Evolutionary conservation across 2,888 invertebrate genomes (phyloP).

Genomic region (Dusona sp.): DNA sequence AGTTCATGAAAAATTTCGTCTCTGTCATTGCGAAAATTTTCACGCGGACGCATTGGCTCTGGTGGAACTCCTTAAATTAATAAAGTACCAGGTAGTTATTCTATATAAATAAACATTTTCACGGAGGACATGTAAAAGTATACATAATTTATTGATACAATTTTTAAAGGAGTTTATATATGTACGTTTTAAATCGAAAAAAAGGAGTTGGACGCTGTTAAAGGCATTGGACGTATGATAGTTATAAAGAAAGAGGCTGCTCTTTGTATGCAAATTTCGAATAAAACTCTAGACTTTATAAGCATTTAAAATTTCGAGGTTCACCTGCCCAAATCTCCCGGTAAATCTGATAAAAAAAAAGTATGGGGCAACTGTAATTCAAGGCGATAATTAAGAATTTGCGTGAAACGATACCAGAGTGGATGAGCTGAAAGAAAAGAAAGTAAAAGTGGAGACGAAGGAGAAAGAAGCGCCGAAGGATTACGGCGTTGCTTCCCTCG

Average conservation of each 20-base stretch:
- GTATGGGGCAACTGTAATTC: constrained; percentile 42
- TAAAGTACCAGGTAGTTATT: not conserved
- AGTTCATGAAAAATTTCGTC: too few species aligned
- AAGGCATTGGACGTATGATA: not conserved
- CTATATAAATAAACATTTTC: not conserved
- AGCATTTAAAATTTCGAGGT: constrained; percentile 33
- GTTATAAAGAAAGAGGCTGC: not conserved
- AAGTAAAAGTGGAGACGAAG: constrained; percentile 18
- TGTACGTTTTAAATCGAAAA: not conserved
- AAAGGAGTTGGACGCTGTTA: too few species aligned
- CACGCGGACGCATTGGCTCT: too few species aligned
- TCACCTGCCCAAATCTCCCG: constrained; percentile 36
- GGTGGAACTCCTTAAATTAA: too few species aligned
- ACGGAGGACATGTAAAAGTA: not conserved
- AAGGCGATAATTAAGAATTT: constrained; percentile 64
- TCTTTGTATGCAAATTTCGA: constrained; percentile 12
- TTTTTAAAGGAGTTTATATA: not conserved
- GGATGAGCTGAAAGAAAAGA: constrained; percentile 38
- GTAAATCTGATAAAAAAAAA: constrained; percentile 32
- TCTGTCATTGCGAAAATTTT: too few species aligned
- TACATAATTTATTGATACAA: not conserved
- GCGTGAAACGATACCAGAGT: constrained; percentile 51
- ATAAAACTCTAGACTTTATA: constrained; percentile 32
- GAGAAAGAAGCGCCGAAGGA: constrained; percentile 30
- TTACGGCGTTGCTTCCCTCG: constrained; percentile 39